Conservation (phyloP, 1,140 invertebrate genomes). For the Subanguina moxae region DNA sequence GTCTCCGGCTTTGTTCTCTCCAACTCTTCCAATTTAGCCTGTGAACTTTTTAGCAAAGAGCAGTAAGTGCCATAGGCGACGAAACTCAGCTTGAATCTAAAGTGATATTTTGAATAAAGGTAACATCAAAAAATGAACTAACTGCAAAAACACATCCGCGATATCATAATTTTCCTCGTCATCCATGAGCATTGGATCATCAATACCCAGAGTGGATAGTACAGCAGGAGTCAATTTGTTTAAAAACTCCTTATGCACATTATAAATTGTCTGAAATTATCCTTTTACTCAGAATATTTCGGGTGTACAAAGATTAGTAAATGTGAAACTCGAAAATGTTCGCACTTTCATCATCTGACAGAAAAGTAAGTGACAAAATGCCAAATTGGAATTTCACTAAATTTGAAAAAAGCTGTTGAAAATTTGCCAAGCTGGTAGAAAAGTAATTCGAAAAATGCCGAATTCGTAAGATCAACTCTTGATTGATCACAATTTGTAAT, state of each 20-base stretch:
- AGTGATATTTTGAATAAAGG: background rate
- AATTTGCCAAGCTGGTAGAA: too few species aligned
- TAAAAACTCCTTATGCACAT: constrained; percentile 21
- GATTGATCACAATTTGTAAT: too few species aligned
- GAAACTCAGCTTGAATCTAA: constrained; percentile 76
- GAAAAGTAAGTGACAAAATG: too few species aligned
- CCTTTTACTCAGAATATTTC: too few species aligned
- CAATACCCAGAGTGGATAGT: constrained; percentile 21
- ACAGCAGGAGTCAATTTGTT: constrained; percentile 29
- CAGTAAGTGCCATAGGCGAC: constrained; percentile 91
- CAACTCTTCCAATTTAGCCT: constrained; percentile 72
- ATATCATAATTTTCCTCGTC: constrained; percentile 62
- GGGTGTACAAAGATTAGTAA: background rate
- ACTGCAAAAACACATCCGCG: constrained; percentile 27
- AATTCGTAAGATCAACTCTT: too few species aligned
- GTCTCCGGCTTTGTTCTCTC: constrained; percentile 66
- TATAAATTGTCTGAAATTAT: constrained; percentile 18
- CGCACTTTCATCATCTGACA: too few species aligned
- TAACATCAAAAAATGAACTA: background rate
- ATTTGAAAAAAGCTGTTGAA: too few species aligned
- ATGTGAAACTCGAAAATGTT: too few species aligned
- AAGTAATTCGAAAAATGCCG: too few species aligned
- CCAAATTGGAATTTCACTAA: too few species aligned
- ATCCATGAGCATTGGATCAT: background rate
- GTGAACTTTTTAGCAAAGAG: constrained; percentile 79